Evolutionary conservation across 2,888 invertebrate species (phyloP).

Genomic region (Cheiracanthium punctorium): DNA sequence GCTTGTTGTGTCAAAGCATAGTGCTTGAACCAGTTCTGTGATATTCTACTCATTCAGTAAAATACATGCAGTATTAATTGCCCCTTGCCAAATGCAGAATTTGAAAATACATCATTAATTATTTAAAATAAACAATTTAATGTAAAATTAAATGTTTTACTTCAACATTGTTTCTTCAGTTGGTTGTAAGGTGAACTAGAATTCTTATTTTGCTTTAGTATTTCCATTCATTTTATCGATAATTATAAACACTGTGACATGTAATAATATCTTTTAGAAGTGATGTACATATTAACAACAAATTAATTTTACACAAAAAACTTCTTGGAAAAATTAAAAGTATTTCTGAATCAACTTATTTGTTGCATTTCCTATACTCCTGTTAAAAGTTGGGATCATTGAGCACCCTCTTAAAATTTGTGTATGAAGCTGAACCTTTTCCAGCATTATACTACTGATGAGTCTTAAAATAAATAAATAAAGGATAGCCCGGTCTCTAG

Average conservation of each 20-base stretch:
- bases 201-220: background rate
- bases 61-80: too few species aligned
- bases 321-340: background rate
- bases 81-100: too few species aligned
- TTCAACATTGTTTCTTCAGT: too few species aligned
- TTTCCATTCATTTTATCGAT: background rate
- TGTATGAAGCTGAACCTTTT: background rate
- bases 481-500: too few species aligned
- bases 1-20: too few species aligned
- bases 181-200: too few species aligned
- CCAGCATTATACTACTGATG: background rate
- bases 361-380: background rate
- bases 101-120: background rate
- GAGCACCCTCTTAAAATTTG: constrained; percentile 3
- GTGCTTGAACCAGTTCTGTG: too few species aligned
- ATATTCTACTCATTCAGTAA: too few species aligned
- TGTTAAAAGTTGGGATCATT: background rate
- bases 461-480: background rate
- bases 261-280: background rate
- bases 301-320: background rate
- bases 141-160: too few species aligned
- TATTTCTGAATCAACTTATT: background rate
- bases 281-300: background rate
- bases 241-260: background rate
- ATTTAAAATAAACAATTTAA: too few species aligned